Base-by-base conservation (phyloP, 2,113 vertebrate genomes). In the Herpetotheres cachinnans region DNA sequence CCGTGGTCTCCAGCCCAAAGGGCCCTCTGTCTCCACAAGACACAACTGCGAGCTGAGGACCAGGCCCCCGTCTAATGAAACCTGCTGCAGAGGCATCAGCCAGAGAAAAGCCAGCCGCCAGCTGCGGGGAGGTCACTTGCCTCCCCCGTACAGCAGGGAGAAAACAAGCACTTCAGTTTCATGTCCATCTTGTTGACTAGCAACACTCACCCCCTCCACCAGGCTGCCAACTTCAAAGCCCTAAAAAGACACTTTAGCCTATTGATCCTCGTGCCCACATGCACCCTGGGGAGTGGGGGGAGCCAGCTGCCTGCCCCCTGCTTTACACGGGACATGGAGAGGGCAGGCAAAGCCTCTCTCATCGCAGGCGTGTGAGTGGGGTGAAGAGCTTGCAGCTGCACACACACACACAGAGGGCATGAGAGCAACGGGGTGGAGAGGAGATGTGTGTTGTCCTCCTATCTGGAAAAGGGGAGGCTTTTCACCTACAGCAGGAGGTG, bases 151-250 rank as follows among this genome's bases (percentile, higher is more conserved):
- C 15, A 32, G 7, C 55, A 44, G 79, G 16, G 47, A 81, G 54
- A 86, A 95, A 93, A 95, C 29, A 96, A 95, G 76, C 22, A 34
- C 58, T 74, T 18, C 63, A 81, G 69, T 86, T 91, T 69, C 61
- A 67, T 79, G 94, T 89, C 63, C 58, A 77, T 85, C 42, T 56
- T 89, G 80, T 58, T 93, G 78, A 92, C 73, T 62, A 91, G 88
- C 22, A 92, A 85, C 85, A 69, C 54, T 55, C 83, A 83, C 66
- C 38, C 44, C 71, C 72, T 94, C 59, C 42, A 80, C n/a, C 26
- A 62, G 62, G 49, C 85, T 96, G 69, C 90, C 87, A 89, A 58
- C 88, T 95, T 97, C 91, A 97, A 94, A 97, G 91, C 40, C 58
- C 90, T 86, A 61, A 80, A 70, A 73, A 96, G 79, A 86, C 83